Conservation (phyloP, 2,797 vertebrate genomes). For the Myiothlypis coronata region DNA sequence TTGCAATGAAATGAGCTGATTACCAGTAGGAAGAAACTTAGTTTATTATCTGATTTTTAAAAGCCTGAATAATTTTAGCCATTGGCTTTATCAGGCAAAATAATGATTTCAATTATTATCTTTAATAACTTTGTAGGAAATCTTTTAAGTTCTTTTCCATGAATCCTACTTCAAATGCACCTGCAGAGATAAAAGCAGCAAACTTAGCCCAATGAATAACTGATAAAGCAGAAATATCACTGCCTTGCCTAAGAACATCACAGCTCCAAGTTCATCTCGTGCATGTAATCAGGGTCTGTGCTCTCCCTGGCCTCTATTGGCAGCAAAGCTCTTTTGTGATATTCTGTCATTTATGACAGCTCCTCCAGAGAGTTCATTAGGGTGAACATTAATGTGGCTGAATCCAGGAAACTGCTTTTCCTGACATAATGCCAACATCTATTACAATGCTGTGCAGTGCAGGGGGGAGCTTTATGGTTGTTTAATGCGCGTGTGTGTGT, state of each 20-base stretch:
- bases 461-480: not conserved
- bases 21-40: constrained; percentile 46
- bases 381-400: constrained; percentile 53
- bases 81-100: constrained; percentile 45
- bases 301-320: constrained; percentile 26
- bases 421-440: constrained; percentile 24
- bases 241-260: not conserved
- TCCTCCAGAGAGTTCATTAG: constrained; percentile 61
- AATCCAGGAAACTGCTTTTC: constrained; percentile 29
- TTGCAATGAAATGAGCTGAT: constrained; percentile 62
- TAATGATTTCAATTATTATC: constrained; percentile 36
- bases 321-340: not conserved
- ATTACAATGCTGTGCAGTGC: not conserved
- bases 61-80: constrained; percentile 57
- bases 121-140: constrained; percentile 58
- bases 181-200: constrained; percentile 57
- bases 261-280: not conserved
- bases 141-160: not conserved
- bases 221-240: constrained; percentile 39
- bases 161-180: constrained; percentile 51
- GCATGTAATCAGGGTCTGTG: not conserved
- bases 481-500: not conserved
- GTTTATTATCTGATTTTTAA: constrained; percentile 64
- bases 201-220: constrained; percentile 52
- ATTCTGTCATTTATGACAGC: constrained; percentile 52